phyloP scores from a whole-genome alignment of 2,888 invertebrate species.

The Germaria angustata region DNA sequence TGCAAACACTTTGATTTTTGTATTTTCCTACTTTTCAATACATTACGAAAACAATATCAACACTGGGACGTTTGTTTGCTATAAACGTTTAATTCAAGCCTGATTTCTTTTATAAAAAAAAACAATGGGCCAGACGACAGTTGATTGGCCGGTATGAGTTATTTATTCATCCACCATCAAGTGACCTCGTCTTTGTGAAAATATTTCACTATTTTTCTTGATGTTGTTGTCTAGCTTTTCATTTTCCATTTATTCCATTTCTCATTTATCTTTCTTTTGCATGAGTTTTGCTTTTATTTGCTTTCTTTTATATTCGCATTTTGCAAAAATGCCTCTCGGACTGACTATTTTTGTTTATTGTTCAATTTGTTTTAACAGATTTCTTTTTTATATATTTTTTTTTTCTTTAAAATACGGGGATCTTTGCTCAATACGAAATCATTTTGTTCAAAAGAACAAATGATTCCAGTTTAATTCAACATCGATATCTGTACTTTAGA shows the following conservation, averaged over 20 bases:
- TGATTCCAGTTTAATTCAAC: constrained; percentile 38
- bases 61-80: not conserved
- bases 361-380: constrained; percentile 20
- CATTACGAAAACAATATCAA: not conserved
- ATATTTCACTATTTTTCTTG: not conserved
- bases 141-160: not conserved
- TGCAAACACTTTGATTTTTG: not conserved
- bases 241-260: not conserved
- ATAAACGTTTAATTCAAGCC: not conserved
- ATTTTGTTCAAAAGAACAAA: constrained; percentile 38
- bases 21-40: not conserved
- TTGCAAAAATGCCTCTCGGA: not conserved
- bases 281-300: not conserved
- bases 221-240: not conserved
- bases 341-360: constrained; percentile 2
- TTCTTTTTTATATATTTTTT: not conserved
- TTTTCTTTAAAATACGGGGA: not conserved
- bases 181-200: constrained; percentile 16
- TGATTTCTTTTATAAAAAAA: not conserved
- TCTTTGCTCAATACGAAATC: constrained; percentile 22
- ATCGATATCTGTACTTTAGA: constrained; percentile 47
- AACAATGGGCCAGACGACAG: not conserved
- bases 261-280: not conserved
- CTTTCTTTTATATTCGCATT: not conserved
- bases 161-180: not conserved